A percentile compares a stretch with the other conserved stretches of the same genome.
Conservation (phyloP, 2,888 invertebrate genomes). For the Leptopilina syphax region DNA sequence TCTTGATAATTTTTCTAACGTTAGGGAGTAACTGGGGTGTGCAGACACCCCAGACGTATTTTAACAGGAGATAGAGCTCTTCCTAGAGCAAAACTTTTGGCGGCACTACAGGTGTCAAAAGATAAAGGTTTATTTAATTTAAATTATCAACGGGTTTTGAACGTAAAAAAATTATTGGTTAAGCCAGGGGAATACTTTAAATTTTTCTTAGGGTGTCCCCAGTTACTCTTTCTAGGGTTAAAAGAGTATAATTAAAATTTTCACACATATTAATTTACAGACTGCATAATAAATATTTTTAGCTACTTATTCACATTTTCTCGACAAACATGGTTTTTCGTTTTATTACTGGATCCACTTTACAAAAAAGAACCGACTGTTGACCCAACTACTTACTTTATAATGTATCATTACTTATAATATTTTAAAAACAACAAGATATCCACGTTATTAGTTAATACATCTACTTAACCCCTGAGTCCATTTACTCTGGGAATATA, state of each 20-base stretch:
- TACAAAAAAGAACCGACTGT: background rate
- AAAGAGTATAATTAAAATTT: background rate
- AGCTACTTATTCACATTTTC: background rate
- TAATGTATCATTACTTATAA: background rate
- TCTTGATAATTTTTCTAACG: too few species aligned
- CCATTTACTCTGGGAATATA: background rate
- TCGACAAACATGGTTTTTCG: background rate
- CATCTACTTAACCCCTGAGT: slow-evolving; percentile 1
- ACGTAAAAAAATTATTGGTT: too few species aligned
- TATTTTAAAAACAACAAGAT: background rate
- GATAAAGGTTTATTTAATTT: too few species aligned
- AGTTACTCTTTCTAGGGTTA: too few species aligned
- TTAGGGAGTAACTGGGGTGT: too few species aligned
- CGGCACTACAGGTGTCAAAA: too few species aligned
- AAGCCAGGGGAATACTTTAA: too few species aligned
- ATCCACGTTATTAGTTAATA: background rate
- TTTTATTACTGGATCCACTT: background rate
- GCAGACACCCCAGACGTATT: too few species aligned
- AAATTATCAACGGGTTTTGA: too few species aligned
- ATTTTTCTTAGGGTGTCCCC: too few species aligned
- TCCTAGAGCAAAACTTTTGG: too few species aligned
- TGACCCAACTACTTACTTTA: slow-evolving; percentile 8
- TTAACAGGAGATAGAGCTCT: too few species aligned
- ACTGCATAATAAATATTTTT: background rate
- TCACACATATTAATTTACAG: background rate